Evolutionary conservation across 2,888 invertebrate genomes (phyloP).

Genomic region (Cephus spinipes): DNA sequence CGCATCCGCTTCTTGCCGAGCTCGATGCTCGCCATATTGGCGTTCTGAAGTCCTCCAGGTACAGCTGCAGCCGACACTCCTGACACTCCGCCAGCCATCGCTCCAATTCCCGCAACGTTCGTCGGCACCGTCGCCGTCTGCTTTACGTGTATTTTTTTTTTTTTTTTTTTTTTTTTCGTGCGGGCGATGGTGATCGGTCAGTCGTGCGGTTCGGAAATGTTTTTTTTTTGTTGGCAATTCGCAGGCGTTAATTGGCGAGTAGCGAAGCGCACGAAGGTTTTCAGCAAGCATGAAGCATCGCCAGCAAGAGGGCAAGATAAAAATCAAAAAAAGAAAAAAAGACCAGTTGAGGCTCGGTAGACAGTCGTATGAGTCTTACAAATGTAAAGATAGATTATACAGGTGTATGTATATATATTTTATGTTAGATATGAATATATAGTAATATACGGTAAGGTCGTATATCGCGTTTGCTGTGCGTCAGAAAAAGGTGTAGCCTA

Average conservation of each 20-base stretch:
- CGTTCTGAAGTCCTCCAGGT: conserved; percentile 74
- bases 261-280: conserved; percentile 65
- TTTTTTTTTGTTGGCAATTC: conserved; percentile 36
- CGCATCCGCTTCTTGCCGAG: conserved; percentile 96
- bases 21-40: conserved; percentile 82
- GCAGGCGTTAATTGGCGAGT: conserved; percentile 66
- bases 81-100: conserved; percentile 63
- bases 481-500: too few relatives aligned
- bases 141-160: conserved; percentile 34
- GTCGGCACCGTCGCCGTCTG: conserved; percentile 63
- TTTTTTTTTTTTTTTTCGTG: conserved; percentile 8
- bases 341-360: conserved; percentile 62
- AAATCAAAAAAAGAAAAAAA: conserved; percentile 67
- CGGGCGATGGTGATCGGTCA: conserved; percentile 36
- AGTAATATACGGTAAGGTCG: too few relatives aligned
- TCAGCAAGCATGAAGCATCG: conserved; percentile 68
- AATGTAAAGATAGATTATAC: too few relatives aligned
- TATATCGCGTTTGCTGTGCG: too few relatives aligned
- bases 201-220: conserved; percentile 34
- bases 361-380: conserved; percentile 22
- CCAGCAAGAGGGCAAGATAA: conserved; percentile 67
- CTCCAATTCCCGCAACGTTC: conserved; percentile 60
- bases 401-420: too few relatives aligned
- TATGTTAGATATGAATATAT: too few relatives aligned
- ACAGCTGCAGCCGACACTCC: conserved; percentile 68